A percentile compares a stretch with the other conserved stretches of the same genome.
phyloP scores from a whole-genome alignment of 2,113 vertebrate species.

The Hepsetus odoe region DNA sequence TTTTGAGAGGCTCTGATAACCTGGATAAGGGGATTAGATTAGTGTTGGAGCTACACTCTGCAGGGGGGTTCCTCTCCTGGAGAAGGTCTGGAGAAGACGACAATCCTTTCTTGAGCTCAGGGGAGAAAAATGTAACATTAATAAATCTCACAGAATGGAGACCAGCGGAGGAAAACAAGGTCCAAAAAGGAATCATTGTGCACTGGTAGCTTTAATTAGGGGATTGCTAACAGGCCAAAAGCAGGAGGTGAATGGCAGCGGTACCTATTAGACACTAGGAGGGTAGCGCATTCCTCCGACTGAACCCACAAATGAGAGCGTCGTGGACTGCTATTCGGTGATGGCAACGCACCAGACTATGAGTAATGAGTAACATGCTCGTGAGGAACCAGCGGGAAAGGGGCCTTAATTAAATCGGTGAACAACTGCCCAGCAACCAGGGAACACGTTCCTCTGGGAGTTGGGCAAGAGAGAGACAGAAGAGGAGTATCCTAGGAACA shows the following conservation, averaged over 20 bases:
- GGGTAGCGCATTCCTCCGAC: conserved; percentile 23
- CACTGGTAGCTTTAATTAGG: conserved; percentile 27
- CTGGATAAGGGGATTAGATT: conserved; percentile 24
- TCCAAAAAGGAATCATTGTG: conserved; percentile 7
- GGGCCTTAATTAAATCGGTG: conserved; percentile 65
- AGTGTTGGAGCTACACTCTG: conserved; percentile 21
- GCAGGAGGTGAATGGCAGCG: conserved; percentile 49
- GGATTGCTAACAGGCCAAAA: conserved; percentile 21
- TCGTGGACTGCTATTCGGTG: conserved; percentile 44
- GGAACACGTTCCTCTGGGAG: conserved; percentile 49
- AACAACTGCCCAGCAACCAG: conserved; percentile 38
- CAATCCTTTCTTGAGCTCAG: background rate
- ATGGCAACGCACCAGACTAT: conserved; percentile 19
- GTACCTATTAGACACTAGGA: conserved; percentile 51
- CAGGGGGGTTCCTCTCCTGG: background rate
- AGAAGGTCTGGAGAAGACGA: background rate
- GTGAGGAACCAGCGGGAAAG: conserved; percentile 50
- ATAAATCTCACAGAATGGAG: background rate
- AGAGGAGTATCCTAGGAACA: conserved; percentile 20
- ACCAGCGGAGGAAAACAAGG: background rate
- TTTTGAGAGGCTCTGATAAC: background rate
- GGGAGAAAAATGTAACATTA: background rate
- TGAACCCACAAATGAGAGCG: conserved; percentile 51
- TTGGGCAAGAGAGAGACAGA: background rate
- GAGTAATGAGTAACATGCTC: conserved; percentile 36